Evolutionary conservation across 2,113 vertebrate genomes (phyloP).

Genomic region (Xyrauchen texanus): DNA sequence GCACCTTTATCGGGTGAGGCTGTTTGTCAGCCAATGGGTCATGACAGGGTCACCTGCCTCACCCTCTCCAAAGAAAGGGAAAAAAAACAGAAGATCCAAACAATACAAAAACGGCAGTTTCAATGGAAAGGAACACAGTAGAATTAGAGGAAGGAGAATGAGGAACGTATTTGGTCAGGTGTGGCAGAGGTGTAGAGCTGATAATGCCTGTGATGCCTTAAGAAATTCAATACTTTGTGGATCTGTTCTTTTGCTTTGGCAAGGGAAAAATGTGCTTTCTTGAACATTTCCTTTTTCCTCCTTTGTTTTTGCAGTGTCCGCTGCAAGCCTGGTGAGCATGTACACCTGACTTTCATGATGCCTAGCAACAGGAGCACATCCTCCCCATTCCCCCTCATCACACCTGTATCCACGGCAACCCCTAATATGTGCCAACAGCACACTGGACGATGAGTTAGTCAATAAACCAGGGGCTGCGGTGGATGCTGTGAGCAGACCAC

Average conservation of each 20-base stretch:
- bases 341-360: conserved; percentile 77
- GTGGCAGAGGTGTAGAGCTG: conserved; percentile 36
- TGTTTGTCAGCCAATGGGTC: conserved; percentile 81
- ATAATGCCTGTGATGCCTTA: background rate
- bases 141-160: conserved; percentile 65
- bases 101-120: conserved; percentile 61
- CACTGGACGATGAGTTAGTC: conserved; percentile 68
- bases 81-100: conserved; percentile 69
- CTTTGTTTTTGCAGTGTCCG: conserved; percentile 84
- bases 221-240: background rate
- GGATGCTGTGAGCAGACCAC: background rate
- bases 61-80: conserved; percentile 42
- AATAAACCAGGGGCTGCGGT: conserved; percentile 61
- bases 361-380: conserved; percentile 78
- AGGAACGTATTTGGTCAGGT: conserved; percentile 75
- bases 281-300: conserved; percentile 39
- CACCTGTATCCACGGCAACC: conserved; percentile 70
- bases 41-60: conserved; percentile 68
- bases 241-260: background rate
- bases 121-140: conserved; percentile 59
- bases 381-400: conserved; percentile 70
- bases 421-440: conserved; percentile 66
- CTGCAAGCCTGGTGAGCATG: conserved; percentile 96
- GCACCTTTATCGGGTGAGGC: conserved; percentile 84
- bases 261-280: background rate